These are phyloP conservation scores for Emys orbicularis DNA, from an alignment of 2,797 vertebrate genomes.

Conservation along the genomic window DNA sequence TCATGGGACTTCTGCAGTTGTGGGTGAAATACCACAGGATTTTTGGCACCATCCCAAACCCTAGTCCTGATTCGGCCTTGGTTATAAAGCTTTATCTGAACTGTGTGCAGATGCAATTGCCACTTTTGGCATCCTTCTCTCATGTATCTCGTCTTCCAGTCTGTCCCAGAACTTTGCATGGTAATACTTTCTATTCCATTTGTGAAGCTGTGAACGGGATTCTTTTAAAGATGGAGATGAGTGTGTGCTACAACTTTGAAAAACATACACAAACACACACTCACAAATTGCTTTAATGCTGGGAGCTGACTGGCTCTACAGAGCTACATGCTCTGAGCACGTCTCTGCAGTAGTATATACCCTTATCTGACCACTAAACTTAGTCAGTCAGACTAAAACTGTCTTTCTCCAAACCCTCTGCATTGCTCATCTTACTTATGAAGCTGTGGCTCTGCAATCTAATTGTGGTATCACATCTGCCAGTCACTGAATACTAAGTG, in stretches of 20 bases:
- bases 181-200: constrained; percentile 9
- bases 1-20: background rate
- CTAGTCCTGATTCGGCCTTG: background rate
- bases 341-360: background rate
- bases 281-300: constrained; percentile 22
- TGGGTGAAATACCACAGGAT: background rate
- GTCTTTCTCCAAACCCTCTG: background rate
- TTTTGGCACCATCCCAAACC: background rate
- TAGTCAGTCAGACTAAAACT: background rate
- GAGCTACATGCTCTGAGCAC: constrained; percentile 20
- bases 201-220: background rate
- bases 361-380: background rate
- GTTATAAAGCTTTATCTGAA: background rate
- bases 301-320: background rate
- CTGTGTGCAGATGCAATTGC: background rate
- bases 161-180: constrained; percentile 17
- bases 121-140: background rate
- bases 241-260: constrained; percentile 69
- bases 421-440: background rate
- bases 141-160: background rate
- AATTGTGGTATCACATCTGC: background rate
- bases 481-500: background rate
- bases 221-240: constrained; percentile 34
- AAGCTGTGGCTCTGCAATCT: background rate
- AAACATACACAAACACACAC: constrained; percentile 56